Evolutionary conservation across 2,113 vertebrate genomes (phyloP).

Genomic region (Piprites chloris): DNA sequence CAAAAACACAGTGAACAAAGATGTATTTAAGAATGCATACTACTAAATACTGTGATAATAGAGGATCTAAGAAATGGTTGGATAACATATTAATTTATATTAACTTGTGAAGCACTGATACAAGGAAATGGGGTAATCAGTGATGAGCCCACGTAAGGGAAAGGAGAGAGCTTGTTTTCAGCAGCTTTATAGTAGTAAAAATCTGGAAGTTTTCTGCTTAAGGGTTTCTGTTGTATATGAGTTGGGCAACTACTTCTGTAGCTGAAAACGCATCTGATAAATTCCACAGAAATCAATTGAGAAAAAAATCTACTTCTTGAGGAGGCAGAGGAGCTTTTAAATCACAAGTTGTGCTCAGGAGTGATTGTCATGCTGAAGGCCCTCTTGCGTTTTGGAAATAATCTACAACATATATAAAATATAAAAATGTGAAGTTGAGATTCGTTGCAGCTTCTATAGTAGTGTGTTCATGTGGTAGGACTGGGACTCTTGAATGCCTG

Average conservation of each 20-base stretch:
- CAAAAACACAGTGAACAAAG: background rate
- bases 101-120: background rate
- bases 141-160: background rate
- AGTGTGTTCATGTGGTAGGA: accelerated
- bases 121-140: background rate
- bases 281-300: background rate
- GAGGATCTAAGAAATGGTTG: background rate
- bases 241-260: background rate
- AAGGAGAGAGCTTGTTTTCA: background rate
- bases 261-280: background rate
- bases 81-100: background rate
- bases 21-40: background rate
- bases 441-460: background rate
- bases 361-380: background rate
- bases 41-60: background rate
- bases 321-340: background rate
- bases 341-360: background rate
- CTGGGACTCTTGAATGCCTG: background rate
- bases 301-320: background rate
- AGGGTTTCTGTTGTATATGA: background rate
- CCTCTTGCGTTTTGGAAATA: background rate
- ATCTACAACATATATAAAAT: background rate
- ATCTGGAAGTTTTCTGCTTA: background rate
- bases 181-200: background rate
- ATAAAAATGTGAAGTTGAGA: background rate